A percentile compares a stretch with the other conserved stretches of the same genome.
Conservation (phyloP, 2,888 invertebrate species). For the Clunio marinus region DNA sequence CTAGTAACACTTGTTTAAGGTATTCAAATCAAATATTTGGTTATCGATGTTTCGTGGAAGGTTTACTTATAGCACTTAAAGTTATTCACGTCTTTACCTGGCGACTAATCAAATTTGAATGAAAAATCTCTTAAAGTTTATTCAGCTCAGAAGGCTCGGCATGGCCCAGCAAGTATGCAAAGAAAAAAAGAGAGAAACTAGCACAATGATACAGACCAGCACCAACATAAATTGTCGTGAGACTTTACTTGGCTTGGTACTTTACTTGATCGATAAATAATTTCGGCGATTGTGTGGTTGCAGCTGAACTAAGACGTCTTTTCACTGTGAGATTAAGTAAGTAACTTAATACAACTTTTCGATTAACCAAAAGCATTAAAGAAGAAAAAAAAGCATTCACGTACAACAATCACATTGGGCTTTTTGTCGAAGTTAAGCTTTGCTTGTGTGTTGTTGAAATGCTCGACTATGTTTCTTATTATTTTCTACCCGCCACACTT, state of each 20-base stretch:
- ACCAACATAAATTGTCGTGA: neutral
- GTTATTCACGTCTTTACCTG: conserved; percentile 31
- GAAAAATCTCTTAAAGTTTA: neutral
- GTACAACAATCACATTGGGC: neutral
- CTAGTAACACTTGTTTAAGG: conserved; percentile 33
- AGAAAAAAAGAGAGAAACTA: neutral
- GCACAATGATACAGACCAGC: neutral
- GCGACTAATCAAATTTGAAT: conserved; percentile 12
- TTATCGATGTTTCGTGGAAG: neutral
- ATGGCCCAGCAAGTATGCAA: neutral
- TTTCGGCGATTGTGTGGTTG: neutral
- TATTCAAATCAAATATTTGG: conserved; percentile 1
- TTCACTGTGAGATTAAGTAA: neutral
- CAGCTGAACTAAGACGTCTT: conserved; percentile 1
- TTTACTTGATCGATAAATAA: neutral
- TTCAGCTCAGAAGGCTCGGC: conserved; percentile 27
- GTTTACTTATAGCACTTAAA: neutral
- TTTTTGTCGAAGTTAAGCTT: neutral
- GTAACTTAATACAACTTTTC: neutral
- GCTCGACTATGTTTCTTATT: neutral
- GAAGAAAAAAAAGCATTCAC: neutral
- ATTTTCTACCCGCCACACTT: neutral
- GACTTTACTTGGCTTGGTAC: neutral
- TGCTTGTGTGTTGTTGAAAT: neutral
- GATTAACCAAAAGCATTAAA: neutral